These are phyloP conservation scores for Margaritifera margaritifera DNA, from an alignment of 2,888 invertebrate species.

Conservation along the genomic window DNA sequence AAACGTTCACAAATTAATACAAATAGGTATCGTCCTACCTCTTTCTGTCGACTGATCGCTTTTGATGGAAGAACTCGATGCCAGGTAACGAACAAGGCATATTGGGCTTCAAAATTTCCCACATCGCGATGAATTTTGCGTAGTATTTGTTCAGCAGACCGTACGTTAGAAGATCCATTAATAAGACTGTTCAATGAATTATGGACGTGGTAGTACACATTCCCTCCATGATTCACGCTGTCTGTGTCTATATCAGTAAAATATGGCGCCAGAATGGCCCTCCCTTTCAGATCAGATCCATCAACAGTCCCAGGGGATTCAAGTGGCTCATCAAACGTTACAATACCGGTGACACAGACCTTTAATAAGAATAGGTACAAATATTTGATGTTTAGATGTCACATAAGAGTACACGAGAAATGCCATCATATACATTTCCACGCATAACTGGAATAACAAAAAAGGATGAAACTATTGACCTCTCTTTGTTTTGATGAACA, in stretches of 20 bases:
- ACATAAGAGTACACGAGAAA: too few species aligned
- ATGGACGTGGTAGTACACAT: background rate
- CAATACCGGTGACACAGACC: slow-evolving; percentile 7
- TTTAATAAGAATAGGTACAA: background rate
- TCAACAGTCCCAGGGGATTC: background rate
- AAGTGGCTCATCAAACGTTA: background rate
- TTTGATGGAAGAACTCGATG: slow-evolving; percentile 1
- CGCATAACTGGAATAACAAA: too few species aligned
- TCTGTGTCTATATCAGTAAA: slow-evolving; percentile 5
- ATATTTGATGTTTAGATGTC: background rate
- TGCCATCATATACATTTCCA: too few species aligned
- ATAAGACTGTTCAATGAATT: background rate
- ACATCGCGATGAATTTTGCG: background rate
- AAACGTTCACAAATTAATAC: too few species aligned
- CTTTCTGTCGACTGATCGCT: background rate
- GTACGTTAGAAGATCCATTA: background rate
- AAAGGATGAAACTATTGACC: too few species aligned
- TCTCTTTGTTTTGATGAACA: too few species aligned
- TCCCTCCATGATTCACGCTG: background rate
- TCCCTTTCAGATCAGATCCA: background rate
- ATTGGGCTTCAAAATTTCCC: slow-evolving; percentile 3
- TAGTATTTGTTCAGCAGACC: background rate
- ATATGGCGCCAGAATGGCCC: slow-evolving; percentile 4
- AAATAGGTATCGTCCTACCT: background rate
- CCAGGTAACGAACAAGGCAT: slow-evolving; percentile 14